Conservation (phyloP, 2,888 invertebrate species). For the Tipula confusa region DNA sequence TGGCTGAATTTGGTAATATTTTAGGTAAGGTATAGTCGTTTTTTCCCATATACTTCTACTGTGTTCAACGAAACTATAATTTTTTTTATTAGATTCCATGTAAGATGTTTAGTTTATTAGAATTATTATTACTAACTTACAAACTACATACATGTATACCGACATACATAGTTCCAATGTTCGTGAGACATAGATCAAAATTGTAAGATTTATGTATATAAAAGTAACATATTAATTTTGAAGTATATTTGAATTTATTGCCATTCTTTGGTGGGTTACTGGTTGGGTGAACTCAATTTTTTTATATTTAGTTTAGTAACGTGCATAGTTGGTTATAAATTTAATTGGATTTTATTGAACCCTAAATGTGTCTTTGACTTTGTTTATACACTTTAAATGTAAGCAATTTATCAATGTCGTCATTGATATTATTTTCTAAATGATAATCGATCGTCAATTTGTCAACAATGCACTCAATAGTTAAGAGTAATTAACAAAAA, state of each 20-base stretch:
- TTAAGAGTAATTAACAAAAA: too few species aligned
- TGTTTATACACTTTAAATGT: too few species aligned
- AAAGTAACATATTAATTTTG: neutral
- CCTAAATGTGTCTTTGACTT: too few species aligned
- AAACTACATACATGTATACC: neutral
- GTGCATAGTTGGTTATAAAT: too few species aligned
- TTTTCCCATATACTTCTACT: neutral
- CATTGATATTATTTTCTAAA: too few species aligned
- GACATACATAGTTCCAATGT: neutral
- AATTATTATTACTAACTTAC: conserved; percentile 16
- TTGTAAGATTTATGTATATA: neutral
- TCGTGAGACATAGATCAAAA: conserved; percentile 16
- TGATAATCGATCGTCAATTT: too few species aligned
- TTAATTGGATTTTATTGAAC: too few species aligned
- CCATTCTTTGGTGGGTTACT: neutral
- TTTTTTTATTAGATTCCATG: conserved; percentile 3
- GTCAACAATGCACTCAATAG: too few species aligned
- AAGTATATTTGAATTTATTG: conserved; percentile 3
- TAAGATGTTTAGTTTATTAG: conserved; percentile 12
- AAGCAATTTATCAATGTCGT: too few species aligned
- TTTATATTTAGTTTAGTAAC: neutral
- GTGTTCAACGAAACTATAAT: neutral
- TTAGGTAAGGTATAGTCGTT: neutral
- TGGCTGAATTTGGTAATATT: neutral
- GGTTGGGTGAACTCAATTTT: neutral